phyloP scores from a whole-genome alignment of 2,888 invertebrate genomes.

The Ernsta delagoae region DNA sequence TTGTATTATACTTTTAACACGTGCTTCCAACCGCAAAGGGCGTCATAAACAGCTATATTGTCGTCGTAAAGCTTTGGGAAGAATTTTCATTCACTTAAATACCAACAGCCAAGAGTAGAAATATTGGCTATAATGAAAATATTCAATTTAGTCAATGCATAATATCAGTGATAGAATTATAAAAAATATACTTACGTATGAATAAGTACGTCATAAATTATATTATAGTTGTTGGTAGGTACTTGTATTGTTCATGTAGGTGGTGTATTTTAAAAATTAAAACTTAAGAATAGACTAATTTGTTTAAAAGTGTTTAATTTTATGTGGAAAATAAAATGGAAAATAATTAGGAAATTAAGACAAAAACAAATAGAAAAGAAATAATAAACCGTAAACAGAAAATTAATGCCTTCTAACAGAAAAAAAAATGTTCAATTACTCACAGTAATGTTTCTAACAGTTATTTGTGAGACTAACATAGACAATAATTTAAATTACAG shows the following conservation, averaged over 20 bases:
- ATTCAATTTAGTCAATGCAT: neutral
- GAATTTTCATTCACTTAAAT: constrained; percentile 61
- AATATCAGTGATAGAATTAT: too few relatives aligned
- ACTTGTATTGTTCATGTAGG: too few relatives aligned
- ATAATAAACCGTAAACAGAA: neutral
- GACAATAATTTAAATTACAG: neutral
- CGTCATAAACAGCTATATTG: constrained; percentile 73
- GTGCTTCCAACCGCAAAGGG: constrained; percentile 61
- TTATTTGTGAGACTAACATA: too few relatives aligned
- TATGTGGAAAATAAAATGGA: neutral
- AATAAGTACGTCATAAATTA: too few relatives aligned
- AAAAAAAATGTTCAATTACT: neutral
- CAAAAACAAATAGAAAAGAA: neutral
- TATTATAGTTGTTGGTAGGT: too few relatives aligned
- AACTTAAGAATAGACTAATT: too few relatives aligned
- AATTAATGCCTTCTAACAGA: neutral
- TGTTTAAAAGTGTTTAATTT: too few relatives aligned
- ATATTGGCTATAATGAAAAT: neutral
- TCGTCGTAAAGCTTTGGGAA: constrained; percentile 74
- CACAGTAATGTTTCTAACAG: too few relatives aligned
- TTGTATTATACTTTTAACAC: constrained; percentile 62
- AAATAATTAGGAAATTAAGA: neutral
- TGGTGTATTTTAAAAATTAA: too few relatives aligned
- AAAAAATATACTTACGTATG: too few relatives aligned
- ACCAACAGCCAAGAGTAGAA: constrained; percentile 39